phyloP scores from a whole-genome alignment of 1,140 invertebrate genomes.

The Drosophila subobscura region DNA sequence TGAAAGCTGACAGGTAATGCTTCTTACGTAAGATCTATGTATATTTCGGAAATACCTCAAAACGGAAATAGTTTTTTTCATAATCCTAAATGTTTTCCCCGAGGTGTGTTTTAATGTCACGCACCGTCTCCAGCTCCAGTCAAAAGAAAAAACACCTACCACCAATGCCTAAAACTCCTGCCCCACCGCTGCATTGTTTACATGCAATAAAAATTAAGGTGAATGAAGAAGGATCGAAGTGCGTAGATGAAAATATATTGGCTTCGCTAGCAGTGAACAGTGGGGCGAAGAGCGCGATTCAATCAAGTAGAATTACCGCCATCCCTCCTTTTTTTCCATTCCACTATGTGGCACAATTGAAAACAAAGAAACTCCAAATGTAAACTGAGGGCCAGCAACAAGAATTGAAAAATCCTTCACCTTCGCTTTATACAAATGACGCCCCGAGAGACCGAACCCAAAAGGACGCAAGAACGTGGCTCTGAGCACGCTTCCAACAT shows the following conservation, averaged over 20 bases:
- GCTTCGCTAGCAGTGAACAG: constrained; percentile 27
- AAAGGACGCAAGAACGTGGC: constrained; percentile 8
- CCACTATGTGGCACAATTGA: constrained; percentile 37
- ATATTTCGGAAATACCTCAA: neutral
- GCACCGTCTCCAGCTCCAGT: too few relatives aligned
- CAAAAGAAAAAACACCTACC: neutral
- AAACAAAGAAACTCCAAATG: constrained; percentile 45
- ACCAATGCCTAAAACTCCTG: neutral
- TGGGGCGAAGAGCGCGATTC: constrained; percentile 4
- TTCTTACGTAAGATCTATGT: neutral
- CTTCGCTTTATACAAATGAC: constrained; percentile 83
- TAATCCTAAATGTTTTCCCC: too few relatives aligned
- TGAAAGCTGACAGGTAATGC: neutral
- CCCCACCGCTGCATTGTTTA: constrained; percentile 45
- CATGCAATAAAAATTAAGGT: constrained; percentile 72
- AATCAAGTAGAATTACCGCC: constrained; percentile 5
- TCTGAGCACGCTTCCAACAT: constrained; percentile 53
- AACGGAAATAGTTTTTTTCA: too few relatives aligned
- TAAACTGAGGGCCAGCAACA: constrained; percentile 21
- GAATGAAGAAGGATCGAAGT: constrained; percentile 55
- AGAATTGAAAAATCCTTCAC: constrained; percentile 83
- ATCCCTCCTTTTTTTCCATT: neutral
- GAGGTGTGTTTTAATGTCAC: too few relatives aligned
- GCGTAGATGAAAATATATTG: constrained; percentile 71
- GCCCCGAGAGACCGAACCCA: constrained; percentile 70